Percentiles rank a stretch among this genome's conserved stretches.
Conservation (phyloP, 2,113 vertebrate species). For the Petroica traversi region DNA sequence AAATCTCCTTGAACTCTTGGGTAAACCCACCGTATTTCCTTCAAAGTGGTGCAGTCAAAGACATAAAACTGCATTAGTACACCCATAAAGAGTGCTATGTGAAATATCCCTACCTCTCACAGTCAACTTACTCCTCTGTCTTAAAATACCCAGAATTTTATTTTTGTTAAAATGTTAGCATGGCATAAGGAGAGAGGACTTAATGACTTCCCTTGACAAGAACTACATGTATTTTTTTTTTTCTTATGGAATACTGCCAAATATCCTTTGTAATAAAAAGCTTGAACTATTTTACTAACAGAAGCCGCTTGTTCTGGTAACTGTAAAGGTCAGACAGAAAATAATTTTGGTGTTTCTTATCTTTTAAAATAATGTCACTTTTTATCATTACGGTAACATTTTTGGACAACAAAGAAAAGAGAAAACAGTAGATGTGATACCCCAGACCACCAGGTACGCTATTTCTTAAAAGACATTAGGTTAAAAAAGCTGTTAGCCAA, state of each 20-base stretch:
- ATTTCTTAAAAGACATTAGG: slow-evolving; percentile 56
- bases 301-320: slow-evolving; percentile 68
- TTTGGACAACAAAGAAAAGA: slow-evolving; percentile 58
- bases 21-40: slow-evolving; percentile 28
- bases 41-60: background rate
- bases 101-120: slow-evolving; percentile 32
- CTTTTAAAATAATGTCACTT: slow-evolving; percentile 78
- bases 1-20: slow-evolving; percentile 44
- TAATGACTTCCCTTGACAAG: slow-evolving; percentile 70
- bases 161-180: slow-evolving; percentile 66
- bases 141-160: slow-evolving; percentile 51
- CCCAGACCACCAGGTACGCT: slow-evolving; percentile 26
- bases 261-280: slow-evolving; percentile 71
- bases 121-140: slow-evolving; percentile 32
- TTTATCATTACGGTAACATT: slow-evolving; percentile 73
- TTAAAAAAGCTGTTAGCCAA: slow-evolving; percentile 74
- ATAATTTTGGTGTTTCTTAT: slow-evolving; percentile 76
- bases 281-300: slow-evolving; percentile 71
- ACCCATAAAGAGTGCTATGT: slow-evolving; percentile 10
- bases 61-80: background rate
- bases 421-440: slow-evolving; percentile 73
- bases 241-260: slow-evolving; percentile 45
- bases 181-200: slow-evolving; percentile 46
- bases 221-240: slow-evolving; percentile 37
- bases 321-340: slow-evolving; percentile 78